These are phyloP conservation scores for Ciona savignyi DNA, from an alignment of 23 tunicate species.

Conservation along the genomic window DNA sequence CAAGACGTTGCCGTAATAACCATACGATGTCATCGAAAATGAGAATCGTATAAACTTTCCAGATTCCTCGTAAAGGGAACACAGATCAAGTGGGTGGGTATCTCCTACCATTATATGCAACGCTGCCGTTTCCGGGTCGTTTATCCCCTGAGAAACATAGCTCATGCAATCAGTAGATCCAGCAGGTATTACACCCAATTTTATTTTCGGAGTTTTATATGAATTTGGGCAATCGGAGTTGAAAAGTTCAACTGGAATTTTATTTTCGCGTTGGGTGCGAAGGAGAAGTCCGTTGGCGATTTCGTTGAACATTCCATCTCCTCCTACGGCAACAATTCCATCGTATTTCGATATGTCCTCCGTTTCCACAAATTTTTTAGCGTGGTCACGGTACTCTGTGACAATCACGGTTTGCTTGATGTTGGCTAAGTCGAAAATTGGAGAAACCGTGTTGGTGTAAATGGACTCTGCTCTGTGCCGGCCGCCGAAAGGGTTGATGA, in stretches of 20 bases:
- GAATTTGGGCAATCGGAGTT: not conserved
- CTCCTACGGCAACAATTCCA: slow-evolving; percentile 92
- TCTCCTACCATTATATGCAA: slow-evolving; percentile 78
- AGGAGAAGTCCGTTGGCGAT: slow-evolving; percentile 68
- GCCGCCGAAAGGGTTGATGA: slow-evolving; percentile 90
- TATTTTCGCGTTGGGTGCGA: slow-evolving; percentile 28
- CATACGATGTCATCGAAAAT: slow-evolving; percentile 88
- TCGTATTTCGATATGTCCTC: slow-evolving; percentile 36
- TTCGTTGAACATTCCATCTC: slow-evolving; percentile 91
- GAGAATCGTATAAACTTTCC: slow-evolving; percentile 69
- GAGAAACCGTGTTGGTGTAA: slow-evolving; percentile 31
- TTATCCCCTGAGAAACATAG: slow-evolving; percentile 69
- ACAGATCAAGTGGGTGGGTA: slow-evolving; percentile 62
- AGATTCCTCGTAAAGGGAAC: slow-evolving; percentile 41
- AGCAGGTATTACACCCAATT: slow-evolving; percentile 86
- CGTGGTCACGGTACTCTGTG: slow-evolving; percentile 63
- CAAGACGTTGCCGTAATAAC: slow-evolving; percentile 68
- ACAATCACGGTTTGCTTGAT: slow-evolving; percentile 26
- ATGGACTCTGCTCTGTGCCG: slow-evolving; percentile 33
- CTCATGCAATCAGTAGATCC: slow-evolving; percentile 81
- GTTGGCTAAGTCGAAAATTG: slow-evolving; percentile 55
- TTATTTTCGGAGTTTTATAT: slow-evolving; percentile 10
- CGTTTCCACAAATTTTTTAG: slow-evolving; percentile 46
- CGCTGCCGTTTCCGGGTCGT: slow-evolving; percentile 67
- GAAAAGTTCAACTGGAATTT: slow-evolving; percentile 16